These are phyloP conservation scores for Triplophysa rosa DNA, from an alignment of 2,113 vertebrate species.

Conservation along the genomic window DNA sequence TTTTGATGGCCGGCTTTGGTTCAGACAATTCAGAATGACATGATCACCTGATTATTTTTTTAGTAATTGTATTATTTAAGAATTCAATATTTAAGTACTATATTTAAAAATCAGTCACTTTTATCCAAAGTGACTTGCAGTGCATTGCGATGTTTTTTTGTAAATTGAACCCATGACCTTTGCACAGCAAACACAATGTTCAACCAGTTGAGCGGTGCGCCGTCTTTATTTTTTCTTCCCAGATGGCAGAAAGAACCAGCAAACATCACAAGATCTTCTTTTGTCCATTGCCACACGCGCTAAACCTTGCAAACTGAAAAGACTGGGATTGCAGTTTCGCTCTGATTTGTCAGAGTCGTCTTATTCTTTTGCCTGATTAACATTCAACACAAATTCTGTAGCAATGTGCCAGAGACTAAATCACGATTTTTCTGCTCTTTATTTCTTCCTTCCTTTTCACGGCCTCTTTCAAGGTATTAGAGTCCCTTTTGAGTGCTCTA, in stretches of 20 bases:
- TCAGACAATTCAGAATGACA: too few species aligned
- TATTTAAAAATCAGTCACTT: too few species aligned
- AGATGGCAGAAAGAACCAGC: background rate
- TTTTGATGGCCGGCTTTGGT: too few species aligned
- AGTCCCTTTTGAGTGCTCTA: slow-evolving; percentile 41
- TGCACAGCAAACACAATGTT: background rate
- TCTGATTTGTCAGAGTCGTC: slow-evolving; percentile 3
- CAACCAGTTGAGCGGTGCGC: background rate
- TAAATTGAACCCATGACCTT: too few species aligned
- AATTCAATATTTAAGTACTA: too few species aligned
- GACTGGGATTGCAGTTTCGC: background rate
- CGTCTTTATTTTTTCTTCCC: background rate
- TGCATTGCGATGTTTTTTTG: too few species aligned
- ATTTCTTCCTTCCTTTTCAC: slow-evolving; percentile 5
- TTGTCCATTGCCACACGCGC: background rate
- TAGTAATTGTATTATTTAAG: too few species aligned
- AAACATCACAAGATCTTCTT: background rate
- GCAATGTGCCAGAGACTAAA: slow-evolving; percentile 18
- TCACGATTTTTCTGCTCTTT: slow-evolving; percentile 23
- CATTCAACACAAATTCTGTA: slow-evolving; percentile 19
- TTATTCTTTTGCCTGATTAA: slow-evolving; percentile 28
- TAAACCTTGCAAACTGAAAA: background rate
- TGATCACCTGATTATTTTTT: too few species aligned
- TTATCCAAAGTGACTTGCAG: too few species aligned
- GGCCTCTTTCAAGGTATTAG: slow-evolving; percentile 38